Conservation (phyloP, 2,113 vertebrate genomes). For the Rhabdomys dilectus region DNA sequence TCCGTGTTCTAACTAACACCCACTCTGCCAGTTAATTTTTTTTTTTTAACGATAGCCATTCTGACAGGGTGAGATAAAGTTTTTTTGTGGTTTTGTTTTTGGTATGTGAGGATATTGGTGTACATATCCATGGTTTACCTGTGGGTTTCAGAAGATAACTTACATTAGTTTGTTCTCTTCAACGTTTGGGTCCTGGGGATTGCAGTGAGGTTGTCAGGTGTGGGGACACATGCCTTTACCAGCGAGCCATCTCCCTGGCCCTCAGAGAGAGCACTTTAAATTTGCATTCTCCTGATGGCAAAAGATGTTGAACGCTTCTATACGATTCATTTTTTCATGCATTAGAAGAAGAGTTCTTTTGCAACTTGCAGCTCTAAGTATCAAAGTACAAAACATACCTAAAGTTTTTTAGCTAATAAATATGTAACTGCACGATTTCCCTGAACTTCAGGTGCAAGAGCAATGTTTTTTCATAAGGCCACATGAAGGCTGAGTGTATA, state of each 20-base stretch:
- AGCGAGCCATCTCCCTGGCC: not conserved
- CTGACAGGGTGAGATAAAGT: not conserved
- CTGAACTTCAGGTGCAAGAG: not conserved
- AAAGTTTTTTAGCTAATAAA: constrained; percentile 14
- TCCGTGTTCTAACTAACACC: not conserved
- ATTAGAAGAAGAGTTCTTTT: not conserved
- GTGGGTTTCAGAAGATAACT: not conserved
- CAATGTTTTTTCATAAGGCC: not conserved
- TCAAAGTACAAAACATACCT: constrained; percentile 20
- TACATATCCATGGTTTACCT: not conserved
- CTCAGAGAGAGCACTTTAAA: not conserved
- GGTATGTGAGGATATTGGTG: not conserved
- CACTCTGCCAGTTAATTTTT: not conserved
- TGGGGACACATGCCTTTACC: not conserved
- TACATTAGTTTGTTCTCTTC: not conserved
- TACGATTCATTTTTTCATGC: not conserved
- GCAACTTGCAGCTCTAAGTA: not conserved
- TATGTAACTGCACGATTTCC: not conserved
- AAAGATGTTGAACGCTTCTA: not conserved
- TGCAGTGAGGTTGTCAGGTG: not conserved
- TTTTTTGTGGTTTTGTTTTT: not conserved
- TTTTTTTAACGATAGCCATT: not conserved
- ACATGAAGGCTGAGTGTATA: not conserved
- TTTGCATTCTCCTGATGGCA: not conserved
- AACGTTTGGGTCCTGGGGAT: not conserved